Percentiles rank a stretch among this genome's conserved stretches.
Conservation (phyloP, 2,113 vertebrate genomes). For the Nicator chloris region DNA sequence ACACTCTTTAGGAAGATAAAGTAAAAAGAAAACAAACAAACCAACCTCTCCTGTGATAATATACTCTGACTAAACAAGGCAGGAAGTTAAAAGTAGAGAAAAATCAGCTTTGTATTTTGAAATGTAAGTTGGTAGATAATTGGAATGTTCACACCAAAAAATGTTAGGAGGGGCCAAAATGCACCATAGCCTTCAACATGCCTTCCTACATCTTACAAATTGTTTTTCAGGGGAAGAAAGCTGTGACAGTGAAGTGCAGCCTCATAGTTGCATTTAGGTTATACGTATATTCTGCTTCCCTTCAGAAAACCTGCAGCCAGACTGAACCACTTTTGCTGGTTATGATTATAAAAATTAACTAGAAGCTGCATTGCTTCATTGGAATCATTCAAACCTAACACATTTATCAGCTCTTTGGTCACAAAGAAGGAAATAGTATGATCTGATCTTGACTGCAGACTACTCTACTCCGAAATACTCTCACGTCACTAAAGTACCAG, state of each 20-base stretch:
- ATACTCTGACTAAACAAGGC: background rate
- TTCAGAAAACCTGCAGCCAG: background rate
- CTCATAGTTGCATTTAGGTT: background rate
- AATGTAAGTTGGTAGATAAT: background rate
- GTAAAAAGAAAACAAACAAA: background rate
- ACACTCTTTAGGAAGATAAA: background rate
- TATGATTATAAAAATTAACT: background rate
- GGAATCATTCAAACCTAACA: background rate
- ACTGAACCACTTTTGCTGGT: background rate
- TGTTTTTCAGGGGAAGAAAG: background rate
- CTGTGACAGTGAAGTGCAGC: background rate
- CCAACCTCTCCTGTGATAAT: background rate
- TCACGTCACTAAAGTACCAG: background rate
- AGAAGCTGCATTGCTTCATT: background rate
- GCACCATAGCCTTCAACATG: background rate
- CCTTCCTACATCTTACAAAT: background rate
- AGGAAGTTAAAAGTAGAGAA: background rate
- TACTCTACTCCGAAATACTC: background rate
- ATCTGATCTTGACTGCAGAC: background rate
- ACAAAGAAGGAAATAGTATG: background rate
- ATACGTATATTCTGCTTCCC: background rate
- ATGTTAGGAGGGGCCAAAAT: background rate
- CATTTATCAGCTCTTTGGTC: background rate
- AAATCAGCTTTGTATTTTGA: background rate
- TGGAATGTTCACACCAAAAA: background rate